phyloP scores from a whole-genome alignment of 2,113 vertebrate species.

The Rhinoderma darwinii region DNA sequence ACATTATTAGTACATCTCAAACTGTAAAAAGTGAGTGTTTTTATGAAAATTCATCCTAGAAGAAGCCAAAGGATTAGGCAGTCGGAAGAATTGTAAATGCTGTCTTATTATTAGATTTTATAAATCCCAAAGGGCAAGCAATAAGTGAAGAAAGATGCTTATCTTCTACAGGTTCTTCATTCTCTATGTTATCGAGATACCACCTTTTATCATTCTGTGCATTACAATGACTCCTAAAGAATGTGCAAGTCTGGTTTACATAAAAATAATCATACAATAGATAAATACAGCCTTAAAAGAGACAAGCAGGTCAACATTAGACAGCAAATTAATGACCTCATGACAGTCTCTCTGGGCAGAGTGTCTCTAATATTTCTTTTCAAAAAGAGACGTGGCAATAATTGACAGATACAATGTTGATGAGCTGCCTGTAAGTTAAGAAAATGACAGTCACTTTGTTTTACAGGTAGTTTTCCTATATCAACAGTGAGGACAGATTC shows the following conservation, averaged over 20 bases:
- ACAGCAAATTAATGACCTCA: background rate
- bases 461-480: background rate
- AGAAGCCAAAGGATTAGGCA: constrained; percentile 36
- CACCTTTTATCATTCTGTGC: background rate
- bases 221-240: background rate
- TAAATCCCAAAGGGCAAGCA: constrained; percentile 45
- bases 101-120: constrained; percentile 51
- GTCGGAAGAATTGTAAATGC: background rate
- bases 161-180: constrained; percentile 1
- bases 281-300: background rate
- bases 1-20: constrained; percentile 59
- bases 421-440: constrained; percentile 18
- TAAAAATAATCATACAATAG: background rate
- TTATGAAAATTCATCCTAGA: constrained; percentile 43
- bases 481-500: background rate
- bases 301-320: background rate
- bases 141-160: constrained; percentile 8
- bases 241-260: background rate
- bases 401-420: constrained; percentile 22
- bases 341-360: background rate
- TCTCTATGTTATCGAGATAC: background rate
- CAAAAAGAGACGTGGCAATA: background rate
- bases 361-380: background rate
- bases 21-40: constrained; percentile 61
- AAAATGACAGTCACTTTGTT: background rate